A percentile compares a stretch with the other conserved stretches of the same genome.
phyloP scores from a whole-genome alignment of 2,797 vertebrate species.

The Brachyrhaphis roseni region DNA sequence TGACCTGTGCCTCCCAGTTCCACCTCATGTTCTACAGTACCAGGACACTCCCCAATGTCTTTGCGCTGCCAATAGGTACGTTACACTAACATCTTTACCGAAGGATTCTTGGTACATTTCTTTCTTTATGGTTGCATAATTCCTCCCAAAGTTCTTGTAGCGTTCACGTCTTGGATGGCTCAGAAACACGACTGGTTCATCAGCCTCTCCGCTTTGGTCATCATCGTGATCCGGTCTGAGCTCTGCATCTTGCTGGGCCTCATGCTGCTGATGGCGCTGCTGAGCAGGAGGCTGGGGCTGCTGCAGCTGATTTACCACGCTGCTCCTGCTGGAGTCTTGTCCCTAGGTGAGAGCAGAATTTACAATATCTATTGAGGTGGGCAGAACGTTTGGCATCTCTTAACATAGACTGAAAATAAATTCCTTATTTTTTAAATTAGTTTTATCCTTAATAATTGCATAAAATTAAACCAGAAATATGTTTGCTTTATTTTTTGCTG shows the following conservation, averaged over 20 bases:
- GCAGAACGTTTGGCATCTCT: not conserved
- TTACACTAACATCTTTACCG: too few relatives aligned
- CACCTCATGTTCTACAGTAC: constrained; percentile 98
- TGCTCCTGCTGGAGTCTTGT: constrained; percentile 86
- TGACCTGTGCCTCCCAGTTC: constrained; percentile 91
- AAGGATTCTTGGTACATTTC: not conserved
- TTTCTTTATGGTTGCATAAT: not conserved
- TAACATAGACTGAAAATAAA: not conserved
- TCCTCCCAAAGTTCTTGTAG: constrained; percentile 84
- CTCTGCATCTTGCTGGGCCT: constrained; percentile 90
- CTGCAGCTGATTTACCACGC: constrained; percentile 81
- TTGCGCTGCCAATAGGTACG: constrained; percentile 91
- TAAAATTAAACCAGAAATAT: not conserved
- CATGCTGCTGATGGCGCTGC: constrained; percentile 85
- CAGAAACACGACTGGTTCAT: constrained; percentile 85
- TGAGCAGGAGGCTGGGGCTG: constrained; percentile 81
- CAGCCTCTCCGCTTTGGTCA: constrained; percentile 88
- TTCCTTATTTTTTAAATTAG: too few relatives aligned
- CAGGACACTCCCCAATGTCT: constrained; percentile 91
- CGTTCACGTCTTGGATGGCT: constrained; percentile 90
- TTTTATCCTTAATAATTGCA: not conserved
- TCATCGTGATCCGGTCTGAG: constrained; percentile 92
- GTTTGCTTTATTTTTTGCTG: constrained; percentile 11
- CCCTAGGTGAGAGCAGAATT: constrained; percentile 83
- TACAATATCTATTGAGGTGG: not conserved